phyloP scores from a whole-genome alignment of 2,888 invertebrate genomes.

The Uropetala carovei region DNA sequence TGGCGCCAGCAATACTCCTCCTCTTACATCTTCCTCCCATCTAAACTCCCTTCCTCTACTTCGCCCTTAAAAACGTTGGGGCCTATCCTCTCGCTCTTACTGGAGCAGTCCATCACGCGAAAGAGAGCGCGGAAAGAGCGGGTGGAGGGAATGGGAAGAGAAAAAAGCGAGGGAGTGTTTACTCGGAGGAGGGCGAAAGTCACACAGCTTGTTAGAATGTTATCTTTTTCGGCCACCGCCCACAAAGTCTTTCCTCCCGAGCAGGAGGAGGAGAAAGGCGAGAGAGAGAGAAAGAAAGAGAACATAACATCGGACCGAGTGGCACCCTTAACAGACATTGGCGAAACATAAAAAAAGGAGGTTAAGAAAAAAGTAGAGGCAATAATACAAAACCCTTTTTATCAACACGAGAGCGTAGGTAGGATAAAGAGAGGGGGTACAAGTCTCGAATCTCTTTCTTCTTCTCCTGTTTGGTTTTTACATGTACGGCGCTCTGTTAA shows the following conservation, averaged over 20 bases:
- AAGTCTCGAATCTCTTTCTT: neutral
- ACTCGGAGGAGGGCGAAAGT: slow-evolving; percentile 55
- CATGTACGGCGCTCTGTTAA: neutral
- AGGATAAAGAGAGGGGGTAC: neutral
- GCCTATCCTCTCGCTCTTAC: neutral
- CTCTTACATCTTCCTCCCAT: neutral
- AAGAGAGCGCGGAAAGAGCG: slow-evolving; percentile 31
- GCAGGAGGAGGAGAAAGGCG: neutral
- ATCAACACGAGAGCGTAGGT: neutral
- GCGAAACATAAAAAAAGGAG: neutral
- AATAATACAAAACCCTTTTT: neutral
- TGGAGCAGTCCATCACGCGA: slow-evolving; percentile 52
- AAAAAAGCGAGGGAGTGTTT: slow-evolving; percentile 45
- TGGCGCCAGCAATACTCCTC: slow-evolving; percentile 29
- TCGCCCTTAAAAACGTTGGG: slow-evolving; percentile 16
- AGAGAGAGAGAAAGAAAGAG: neutral
- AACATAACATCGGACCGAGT: slow-evolving; percentile 22
- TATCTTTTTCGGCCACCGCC: slow-evolving; percentile 60
- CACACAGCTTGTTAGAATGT: slow-evolving; percentile 64
- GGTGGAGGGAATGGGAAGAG: neutral
- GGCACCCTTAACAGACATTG: neutral
- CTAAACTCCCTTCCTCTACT: neutral
- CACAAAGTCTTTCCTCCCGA: slow-evolving; percentile 30
- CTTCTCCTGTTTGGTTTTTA: neutral
- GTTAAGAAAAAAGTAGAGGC: neutral